Evolutionary conservation across 2,888 invertebrate species (phyloP).

Genomic region (Yponomeuta plumbellus): DNA sequence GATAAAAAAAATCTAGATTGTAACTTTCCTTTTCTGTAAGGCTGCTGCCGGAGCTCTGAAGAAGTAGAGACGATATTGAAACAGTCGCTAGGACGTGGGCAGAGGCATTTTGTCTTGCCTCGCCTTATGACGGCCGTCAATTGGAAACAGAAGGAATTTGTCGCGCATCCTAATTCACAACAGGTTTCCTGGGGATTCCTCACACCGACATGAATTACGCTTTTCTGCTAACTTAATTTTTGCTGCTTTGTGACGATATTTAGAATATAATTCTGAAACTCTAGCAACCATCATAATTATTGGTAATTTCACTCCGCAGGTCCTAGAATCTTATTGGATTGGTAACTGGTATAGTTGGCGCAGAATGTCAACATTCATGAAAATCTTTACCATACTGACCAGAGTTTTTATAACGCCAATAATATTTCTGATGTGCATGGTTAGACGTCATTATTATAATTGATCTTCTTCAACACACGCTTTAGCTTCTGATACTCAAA

Average conservation of each 20-base stretch:
- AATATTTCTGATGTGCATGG: constrained; percentile 50
- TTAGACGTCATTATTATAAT: constrained; percentile 26
- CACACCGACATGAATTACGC: background rate
- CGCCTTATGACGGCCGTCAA: constrained; percentile 82
- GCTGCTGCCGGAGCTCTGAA: constrained; percentile 80
- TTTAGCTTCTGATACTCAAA: background rate
- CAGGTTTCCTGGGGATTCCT: constrained; percentile 53
- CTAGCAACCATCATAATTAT: background rate
- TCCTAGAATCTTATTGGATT: constrained; percentile 80
- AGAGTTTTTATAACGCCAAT: constrained; percentile 47
- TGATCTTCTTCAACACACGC: background rate
- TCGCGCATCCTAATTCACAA: constrained; percentile 85
- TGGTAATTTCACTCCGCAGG: constrained; percentile 30
- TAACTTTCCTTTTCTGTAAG: constrained; percentile 31
- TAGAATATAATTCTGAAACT: background rate
- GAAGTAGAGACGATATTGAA: constrained; percentile 82
- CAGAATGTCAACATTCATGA: constrained; percentile 53
- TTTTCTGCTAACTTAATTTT: background rate
- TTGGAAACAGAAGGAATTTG: constrained; percentile 83
- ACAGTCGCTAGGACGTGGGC: constrained; percentile 64
- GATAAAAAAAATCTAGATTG: too few relatives aligned
- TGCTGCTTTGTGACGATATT: background rate
- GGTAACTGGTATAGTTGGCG: constrained; percentile 79
- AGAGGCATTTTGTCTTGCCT: constrained; percentile 75
- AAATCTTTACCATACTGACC: constrained; percentile 41